These are phyloP conservation scores for Setophaga kirtlandii DNA, from an alignment of 2,113 vertebrate genomes.

Conservation along the genomic window DNA sequence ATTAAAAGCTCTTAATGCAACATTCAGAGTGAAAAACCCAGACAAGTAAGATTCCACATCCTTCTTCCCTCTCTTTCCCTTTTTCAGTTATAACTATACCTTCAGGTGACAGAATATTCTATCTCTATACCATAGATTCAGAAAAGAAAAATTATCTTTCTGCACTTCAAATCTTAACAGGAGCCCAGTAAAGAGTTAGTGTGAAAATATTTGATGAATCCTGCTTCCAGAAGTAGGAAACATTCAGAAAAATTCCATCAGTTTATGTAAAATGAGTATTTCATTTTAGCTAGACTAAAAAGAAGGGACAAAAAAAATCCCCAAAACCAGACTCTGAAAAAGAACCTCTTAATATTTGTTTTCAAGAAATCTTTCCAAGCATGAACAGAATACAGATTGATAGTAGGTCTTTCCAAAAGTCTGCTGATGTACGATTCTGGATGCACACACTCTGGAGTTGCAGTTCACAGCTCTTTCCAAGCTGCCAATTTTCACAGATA, in stretches of 20 bases:
- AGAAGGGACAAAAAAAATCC: background rate
- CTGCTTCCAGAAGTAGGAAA: background rate
- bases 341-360: background rate
- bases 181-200: background rate
- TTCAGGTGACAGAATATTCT: slow-evolving; percentile 38
- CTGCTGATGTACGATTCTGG: background rate
- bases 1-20: slow-evolving; percentile 94
- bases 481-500: slow-evolving; percentile 51
- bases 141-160: slow-evolving; percentile 52
- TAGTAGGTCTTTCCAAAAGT: slow-evolving; percentile 4
- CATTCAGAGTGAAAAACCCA: slow-evolving; percentile 96
- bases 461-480: background rate
- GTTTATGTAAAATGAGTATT: background rate
- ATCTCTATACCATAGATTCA: slow-evolving; percentile 62
- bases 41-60: slow-evolving; percentile 87
- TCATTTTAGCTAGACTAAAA: background rate
- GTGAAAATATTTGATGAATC: slow-evolving; percentile 19
- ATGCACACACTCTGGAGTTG: background rate
- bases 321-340: background rate
- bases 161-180: background rate
- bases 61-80: slow-evolving; percentile 4
- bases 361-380: background rate
- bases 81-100: slow-evolving; percentile 11
- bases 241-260: background rate
- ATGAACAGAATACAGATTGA: background rate